Percentiles rank a stretch among this genome's conserved stretches.
Evolutionary conservation across 2,113 vertebrate species (phyloP).

Genomic region (Lagopus muta): DNA sequence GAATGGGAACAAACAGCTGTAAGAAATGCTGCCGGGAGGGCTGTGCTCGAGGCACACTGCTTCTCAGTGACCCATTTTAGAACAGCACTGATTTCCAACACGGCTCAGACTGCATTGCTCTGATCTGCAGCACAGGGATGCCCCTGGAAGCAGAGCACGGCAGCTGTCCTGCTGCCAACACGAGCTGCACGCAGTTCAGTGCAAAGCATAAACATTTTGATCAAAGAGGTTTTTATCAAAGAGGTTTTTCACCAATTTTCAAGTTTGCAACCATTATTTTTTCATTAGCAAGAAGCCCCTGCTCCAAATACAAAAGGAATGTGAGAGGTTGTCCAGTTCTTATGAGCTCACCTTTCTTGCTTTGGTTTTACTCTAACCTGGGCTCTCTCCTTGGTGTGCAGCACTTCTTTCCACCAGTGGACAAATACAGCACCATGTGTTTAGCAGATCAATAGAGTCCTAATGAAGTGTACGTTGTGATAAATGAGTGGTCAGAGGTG

Average conservation of each 20-base stretch:
- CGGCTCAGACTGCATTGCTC: neutral
- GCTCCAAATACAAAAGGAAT: neutral
- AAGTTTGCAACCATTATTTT: neutral
- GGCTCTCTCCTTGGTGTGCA: neutral
- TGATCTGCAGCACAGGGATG: accelerated
- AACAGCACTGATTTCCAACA: neutral
- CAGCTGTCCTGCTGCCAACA: neutral
- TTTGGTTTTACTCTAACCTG: neutral
- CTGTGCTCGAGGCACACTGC: neutral
- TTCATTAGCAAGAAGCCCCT: neutral
- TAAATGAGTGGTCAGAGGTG: neutral
- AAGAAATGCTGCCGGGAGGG: neutral
- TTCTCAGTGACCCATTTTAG: neutral
- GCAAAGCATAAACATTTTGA: neutral
- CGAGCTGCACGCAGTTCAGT: neutral
- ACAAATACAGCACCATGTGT: slow-evolving; percentile 5
- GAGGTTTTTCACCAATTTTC: neutral
- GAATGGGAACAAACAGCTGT: accelerated
- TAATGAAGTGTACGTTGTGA: neutral
- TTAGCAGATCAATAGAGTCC: slow-evolving; percentile 36
- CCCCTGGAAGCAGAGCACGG: neutral
- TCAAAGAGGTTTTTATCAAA: neutral
- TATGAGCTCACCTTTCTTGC: slow-evolving; percentile 52
- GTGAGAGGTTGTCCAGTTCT: neutral
- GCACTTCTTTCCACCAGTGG: neutral